Evolutionary conservation across 2,888 invertebrate species (phyloP), one percentile per base, ranked within the genome.

Genomic region (Ariolimax columbianus): DNA sequence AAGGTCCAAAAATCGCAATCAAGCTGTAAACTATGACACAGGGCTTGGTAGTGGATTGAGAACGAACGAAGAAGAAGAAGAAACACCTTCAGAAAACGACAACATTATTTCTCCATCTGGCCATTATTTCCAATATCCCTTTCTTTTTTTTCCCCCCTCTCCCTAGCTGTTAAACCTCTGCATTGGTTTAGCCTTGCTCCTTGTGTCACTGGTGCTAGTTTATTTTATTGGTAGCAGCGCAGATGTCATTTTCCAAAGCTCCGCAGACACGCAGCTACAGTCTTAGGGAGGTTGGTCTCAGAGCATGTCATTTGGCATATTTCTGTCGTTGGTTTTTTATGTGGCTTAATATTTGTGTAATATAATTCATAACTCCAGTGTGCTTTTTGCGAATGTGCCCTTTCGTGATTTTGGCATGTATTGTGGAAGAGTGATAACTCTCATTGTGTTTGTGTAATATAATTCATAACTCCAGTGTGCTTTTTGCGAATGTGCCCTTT

Each of bases 91-190:
- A n/a, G n/a, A n/a, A n/a, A n/a, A n/a, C n/a, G n/a, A n/a, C n/a
- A n/a, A n/a, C n/a, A n/a, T n/a, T n/a, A n/a, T n/a, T n/a, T n/a
- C n/a, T n/a, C n/a, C n/a, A n/a, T n/a, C n/a, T n/a, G n/a, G n/a
- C n/a, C n/a, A n/a, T n/a, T n/a, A n/a, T n/a, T n/a, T n/a, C n/a
- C n/a, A n/a, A n/a, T n/a, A n/a, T n/a, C n/a, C n/a, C n/a, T n/a
- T n/a, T 19, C n/a, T 40, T 26, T 38, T n/a, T 43, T 43, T 40
- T 68, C 36, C 26, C 43, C 1, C 26, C 23, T 6, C n/a, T 26
- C 55, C 66, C 51, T 88, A 90, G 90, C 86, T 88, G 77, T 80
- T 88, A 51, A 89, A 86, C 33, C 83, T 90, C 75, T 85, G 82
- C 51, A 79, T 87, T 30, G 90, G 90, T 30, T 40, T 90, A 51